Conservation (phyloP, 2,888 invertebrate genomes). For the Didymodactylos carnosus region DNA sequence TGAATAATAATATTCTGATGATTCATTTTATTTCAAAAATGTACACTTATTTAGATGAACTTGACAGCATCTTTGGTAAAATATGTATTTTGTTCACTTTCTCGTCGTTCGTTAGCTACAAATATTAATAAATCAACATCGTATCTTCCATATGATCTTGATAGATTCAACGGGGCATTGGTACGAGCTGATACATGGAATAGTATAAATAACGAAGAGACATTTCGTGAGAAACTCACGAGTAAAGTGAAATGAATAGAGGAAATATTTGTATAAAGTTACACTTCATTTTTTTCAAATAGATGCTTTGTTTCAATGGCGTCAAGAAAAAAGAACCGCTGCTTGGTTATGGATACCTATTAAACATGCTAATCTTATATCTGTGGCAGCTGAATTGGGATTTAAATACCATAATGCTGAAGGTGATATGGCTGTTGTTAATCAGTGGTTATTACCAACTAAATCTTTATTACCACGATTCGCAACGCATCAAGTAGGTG, state of each 20-base stretch:
- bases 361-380: neutral
- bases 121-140: too few species aligned
- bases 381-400: neutral
- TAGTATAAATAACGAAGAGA: neutral
- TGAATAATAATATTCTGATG: too few species aligned
- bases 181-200: neutral
- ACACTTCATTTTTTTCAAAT: too few species aligned
- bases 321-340: neutral
- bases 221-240: neutral
- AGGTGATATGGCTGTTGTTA: neutral
- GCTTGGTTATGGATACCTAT: neutral
- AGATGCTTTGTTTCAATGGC: too few species aligned
- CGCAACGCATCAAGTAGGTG: neutral
- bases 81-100: too few species aligned
- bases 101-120: neutral
- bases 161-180: neutral
- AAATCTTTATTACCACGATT: neutral
- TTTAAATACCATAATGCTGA: neutral
- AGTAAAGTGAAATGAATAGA: too few species aligned
- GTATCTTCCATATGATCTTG: neutral
- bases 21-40: too few species aligned
- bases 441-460: neutral
- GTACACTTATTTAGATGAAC: too few species aligned
- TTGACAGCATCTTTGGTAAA: too few species aligned
- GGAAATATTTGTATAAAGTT: too few species aligned